Percentiles rank a stretch among this genome's conserved stretches.
phyloP scores from a whole-genome alignment of 1,140 invertebrate genomes.

The Pseudomyrmex pallidus region DNA sequence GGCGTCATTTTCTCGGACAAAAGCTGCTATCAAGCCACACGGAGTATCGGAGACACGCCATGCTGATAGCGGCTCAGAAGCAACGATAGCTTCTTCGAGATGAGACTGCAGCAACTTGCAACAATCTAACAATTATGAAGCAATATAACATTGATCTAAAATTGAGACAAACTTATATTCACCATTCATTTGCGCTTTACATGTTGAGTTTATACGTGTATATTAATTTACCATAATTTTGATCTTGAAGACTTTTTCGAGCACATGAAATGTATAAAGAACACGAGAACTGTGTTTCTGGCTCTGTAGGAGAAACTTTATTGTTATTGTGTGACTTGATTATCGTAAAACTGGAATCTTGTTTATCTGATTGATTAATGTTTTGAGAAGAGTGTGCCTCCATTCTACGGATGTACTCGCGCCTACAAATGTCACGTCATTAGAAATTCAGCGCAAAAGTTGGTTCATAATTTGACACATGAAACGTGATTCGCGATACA shows the following conservation, averaged over 20 bases:
- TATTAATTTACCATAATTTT: constrained; percentile 59
- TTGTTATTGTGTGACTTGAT: constrained; percentile 11
- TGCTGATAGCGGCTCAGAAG: constrained; percentile 72
- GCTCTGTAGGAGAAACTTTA: constrained; percentile 21
- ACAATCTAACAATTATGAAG: constrained; percentile 36
- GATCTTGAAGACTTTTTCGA: constrained; percentile 63
- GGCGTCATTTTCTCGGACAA: constrained; percentile 80
- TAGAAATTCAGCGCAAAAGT: no score
- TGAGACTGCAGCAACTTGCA: constrained; percentile 71
- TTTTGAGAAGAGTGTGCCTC: constrained; percentile 45
- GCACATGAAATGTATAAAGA: constrained; percentile 82
- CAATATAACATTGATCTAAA: constrained; percentile 3
- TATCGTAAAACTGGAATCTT: background rate
- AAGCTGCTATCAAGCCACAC: constrained; percentile 82
- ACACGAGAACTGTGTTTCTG: constrained; percentile 75
- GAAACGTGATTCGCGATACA: no score
- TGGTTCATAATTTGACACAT: no score
- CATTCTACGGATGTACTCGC: constrained; percentile 63
- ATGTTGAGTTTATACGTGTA: background rate
- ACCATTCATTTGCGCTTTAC: background rate
- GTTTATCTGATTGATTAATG: constrained; percentile 2
- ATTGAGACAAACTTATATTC: background rate
- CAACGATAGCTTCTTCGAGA: constrained; percentile 80
- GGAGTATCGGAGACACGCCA: constrained; percentile 83
- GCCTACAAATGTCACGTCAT: background rate